Evolutionary conservation across 2,888 invertebrate species (phyloP).

Genomic region (Cephus sareptanus): DNA sequence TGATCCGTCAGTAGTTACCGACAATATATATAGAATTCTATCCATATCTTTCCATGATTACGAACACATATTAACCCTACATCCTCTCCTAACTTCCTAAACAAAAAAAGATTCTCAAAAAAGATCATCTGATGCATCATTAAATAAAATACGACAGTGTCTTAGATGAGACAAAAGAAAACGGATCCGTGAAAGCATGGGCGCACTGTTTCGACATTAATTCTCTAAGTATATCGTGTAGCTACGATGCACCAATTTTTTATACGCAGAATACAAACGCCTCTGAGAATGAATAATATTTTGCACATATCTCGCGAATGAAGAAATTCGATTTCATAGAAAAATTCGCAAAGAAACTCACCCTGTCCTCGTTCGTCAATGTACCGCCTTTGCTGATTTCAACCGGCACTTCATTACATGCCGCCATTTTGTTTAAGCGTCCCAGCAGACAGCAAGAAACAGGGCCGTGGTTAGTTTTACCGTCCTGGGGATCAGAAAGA

Average conservation of each 20-base stretch:
- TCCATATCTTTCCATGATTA: neutral
- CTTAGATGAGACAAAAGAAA: neutral
- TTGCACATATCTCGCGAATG: neutral
- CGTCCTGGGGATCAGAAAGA: neutral
- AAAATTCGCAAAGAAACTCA: constrained; percentile 36
- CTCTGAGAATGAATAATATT: neutral
- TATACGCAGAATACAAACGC: neutral
- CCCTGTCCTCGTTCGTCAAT: constrained; percentile 47
- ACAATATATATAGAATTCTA: neutral
- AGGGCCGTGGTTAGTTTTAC: neutral
- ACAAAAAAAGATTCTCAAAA: neutral
- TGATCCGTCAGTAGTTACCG: constrained; percentile 6
- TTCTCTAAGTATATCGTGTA: neutral
- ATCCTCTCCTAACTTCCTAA: neutral
- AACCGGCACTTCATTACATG: constrained; percentile 57
- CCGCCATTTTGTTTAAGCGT: constrained; percentile 58
- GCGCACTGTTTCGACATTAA: neutral
- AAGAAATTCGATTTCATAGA: neutral
- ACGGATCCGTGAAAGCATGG: neutral
- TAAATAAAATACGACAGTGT: neutral
- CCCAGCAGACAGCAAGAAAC: constrained; percentile 50
- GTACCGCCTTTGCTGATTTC: constrained; percentile 51
- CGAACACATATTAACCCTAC: neutral
- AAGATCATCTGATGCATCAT: neutral
- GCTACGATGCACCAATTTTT: constrained; percentile 1